These are phyloP conservation scores for Aphaenogaster ashmeadi DNA, from an alignment of 1,140 invertebrate genomes.

Conservation along the genomic window DNA sequence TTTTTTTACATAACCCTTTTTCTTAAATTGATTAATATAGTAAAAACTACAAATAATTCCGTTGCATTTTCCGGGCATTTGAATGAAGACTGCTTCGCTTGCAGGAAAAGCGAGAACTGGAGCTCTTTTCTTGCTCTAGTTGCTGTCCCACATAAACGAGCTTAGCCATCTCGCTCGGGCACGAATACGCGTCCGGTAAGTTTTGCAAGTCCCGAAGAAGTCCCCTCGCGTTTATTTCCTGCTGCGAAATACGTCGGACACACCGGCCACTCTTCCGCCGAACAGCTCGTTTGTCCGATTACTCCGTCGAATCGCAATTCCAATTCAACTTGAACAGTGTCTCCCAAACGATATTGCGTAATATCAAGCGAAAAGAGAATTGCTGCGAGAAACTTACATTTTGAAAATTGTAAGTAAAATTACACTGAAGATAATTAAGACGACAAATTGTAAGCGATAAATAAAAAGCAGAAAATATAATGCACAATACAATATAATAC, in stretches of 20 bases:
- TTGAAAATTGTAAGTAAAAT: constrained; percentile 16
- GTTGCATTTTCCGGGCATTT: neutral
- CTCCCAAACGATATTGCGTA: neutral
- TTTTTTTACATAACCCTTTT: neutral
- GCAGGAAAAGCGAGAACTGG: constrained; percentile 36
- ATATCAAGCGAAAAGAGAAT: neutral
- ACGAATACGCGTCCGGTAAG: constrained; percentile 11
- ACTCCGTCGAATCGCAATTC: constrained; percentile 31
- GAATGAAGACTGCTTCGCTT: constrained; percentile 40
- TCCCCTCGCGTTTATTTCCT: constrained; percentile 61
- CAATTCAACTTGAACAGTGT: constrained; percentile 8
- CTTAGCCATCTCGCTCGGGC: neutral
- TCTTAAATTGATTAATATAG: neutral
- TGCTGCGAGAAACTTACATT: neutral
- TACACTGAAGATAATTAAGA: neutral
- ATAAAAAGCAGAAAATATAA: neutral
- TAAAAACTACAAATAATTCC: constrained; percentile 3
- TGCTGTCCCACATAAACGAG: constrained; percentile 4
- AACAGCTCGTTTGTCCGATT: constrained; percentile 42
- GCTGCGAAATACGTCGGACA: constrained; percentile 25
- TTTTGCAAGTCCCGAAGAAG: constrained; percentile 42
- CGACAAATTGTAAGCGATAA: neutral
- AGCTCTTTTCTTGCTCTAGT: constrained; percentile 33
- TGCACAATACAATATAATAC: neutral
- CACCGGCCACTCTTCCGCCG: constrained; percentile 26